These are phyloP conservation scores for Zaprionus camerounensis DNA, from an alignment of 1,140 invertebrate species.

Conservation along the genomic window DNA sequence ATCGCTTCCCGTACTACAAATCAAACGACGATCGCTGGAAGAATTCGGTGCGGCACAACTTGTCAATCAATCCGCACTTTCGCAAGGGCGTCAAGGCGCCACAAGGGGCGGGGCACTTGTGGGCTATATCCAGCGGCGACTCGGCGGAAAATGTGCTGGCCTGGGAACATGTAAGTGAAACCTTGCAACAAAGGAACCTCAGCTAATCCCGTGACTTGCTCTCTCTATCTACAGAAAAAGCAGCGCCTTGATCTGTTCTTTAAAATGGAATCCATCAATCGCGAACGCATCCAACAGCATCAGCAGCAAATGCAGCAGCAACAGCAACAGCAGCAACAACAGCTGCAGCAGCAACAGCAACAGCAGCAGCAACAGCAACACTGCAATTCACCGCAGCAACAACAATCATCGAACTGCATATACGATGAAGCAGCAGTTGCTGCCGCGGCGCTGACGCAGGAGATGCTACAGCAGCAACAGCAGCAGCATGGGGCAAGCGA, in stretches of 20 bases:
- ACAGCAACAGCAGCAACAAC: slow-evolving; percentile 48
- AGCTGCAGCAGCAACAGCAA: slow-evolving; percentile 46
- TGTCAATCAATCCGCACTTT: slow-evolving; percentile 95
- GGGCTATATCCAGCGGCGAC: slow-evolving; percentile 90
- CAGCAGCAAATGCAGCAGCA: slow-evolving; percentile 70
- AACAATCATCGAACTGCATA: slow-evolving; percentile 43
- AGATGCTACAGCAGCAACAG: slow-evolving; percentile 57
- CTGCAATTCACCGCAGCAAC: slow-evolving; percentile 48
- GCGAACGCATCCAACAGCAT: slow-evolving; percentile 75
- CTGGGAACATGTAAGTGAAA: slow-evolving; percentile 82
- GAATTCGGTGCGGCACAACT: slow-evolving; percentile 94
- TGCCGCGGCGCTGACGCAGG: slow-evolving; percentile 71
- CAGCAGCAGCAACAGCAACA: slow-evolving; percentile 46
- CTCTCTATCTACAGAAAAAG: slow-evolving; percentile 68
- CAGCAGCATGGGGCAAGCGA: slow-evolving; percentile 36
- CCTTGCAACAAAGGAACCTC: neutral
- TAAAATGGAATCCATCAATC: slow-evolving; percentile 83
- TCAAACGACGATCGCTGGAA: slow-evolving; percentile 95
- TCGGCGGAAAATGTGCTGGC: slow-evolving; percentile 82
- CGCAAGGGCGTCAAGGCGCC: slow-evolving; percentile 93
- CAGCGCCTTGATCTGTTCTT: slow-evolving; percentile 84
- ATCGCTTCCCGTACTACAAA: slow-evolving; percentile 94
- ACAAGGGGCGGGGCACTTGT: slow-evolving; percentile 93
- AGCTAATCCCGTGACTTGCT: neutral
- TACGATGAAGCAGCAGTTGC: slow-evolving; percentile 78